A percentile compares a stretch with the other conserved stretches of the same genome.
phyloP scores from a whole-genome alignment of 2,113 vertebrate genomes.

The Oreotrochilus melanogaster region DNA sequence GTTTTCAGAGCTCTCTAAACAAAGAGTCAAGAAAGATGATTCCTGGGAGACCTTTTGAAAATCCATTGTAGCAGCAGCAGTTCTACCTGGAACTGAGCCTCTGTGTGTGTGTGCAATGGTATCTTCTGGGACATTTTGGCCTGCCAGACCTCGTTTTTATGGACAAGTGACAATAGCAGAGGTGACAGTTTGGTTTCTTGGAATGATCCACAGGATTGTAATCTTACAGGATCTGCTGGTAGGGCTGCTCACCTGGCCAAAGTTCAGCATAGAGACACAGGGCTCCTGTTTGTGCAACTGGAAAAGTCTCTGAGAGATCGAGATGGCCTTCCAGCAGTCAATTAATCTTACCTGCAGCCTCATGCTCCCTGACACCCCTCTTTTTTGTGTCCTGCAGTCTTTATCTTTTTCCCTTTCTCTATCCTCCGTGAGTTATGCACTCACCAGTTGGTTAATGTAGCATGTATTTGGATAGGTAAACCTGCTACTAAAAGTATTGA shows the following conservation, averaged over 20 bases:
- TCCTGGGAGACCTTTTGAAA: not conserved
- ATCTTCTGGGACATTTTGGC: not conserved
- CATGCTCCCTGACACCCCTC: not conserved
- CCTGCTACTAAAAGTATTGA: not conserved
- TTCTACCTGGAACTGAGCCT: not conserved
- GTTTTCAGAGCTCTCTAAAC: not conserved
- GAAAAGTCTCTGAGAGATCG: not conserved
- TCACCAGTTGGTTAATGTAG: not conserved
- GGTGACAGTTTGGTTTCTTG: not conserved
- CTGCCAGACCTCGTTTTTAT: not conserved
- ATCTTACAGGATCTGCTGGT: not conserved
- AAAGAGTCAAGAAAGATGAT: not conserved
- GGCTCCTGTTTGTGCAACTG: not conserved
- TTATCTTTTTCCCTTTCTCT: not conserved
- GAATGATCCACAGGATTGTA: not conserved
- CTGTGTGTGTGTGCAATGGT: fast-evolving
- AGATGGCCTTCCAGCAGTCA: not conserved
- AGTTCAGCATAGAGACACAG: not conserved
- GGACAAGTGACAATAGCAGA: not conserved
- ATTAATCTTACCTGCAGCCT: fast-evolving
- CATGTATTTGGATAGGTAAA: not conserved
- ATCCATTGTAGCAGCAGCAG: fast-evolving
- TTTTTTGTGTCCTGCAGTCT: not conserved
- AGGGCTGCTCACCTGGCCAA: not conserved
- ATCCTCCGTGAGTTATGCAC: not conserved